These are phyloP conservation scores for Perca fluviatilis DNA, from an alignment of 2,113 vertebrate genomes.

Conservation along the genomic window DNA sequence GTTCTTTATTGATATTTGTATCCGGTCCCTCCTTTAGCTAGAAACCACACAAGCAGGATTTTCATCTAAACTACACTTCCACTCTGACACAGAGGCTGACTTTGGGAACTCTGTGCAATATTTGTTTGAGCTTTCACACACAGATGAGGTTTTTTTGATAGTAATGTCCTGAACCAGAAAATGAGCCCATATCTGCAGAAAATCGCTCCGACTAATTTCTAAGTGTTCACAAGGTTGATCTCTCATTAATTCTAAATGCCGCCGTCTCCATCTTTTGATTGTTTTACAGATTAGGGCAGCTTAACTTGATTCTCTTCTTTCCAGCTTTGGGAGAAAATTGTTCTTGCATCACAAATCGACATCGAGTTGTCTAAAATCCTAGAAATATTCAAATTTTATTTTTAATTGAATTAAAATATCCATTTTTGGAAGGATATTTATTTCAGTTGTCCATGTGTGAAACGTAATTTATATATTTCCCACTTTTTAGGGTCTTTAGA, in stretches of 20 bases:
- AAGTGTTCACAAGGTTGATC: conserved; percentile 48
- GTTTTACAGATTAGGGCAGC: conserved; percentile 48
- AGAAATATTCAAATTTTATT: not conserved
- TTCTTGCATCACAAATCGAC: conserved; percentile 3
- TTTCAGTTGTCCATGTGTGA: not conserved
- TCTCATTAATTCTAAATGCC: conserved; percentile 56
- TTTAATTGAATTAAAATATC: not conserved
- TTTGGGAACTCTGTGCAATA: conserved; percentile 55
- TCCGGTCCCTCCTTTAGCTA: conserved; percentile 20
- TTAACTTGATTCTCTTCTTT: conserved; percentile 47
- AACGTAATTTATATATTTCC: not conserved
- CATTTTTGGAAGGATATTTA: not conserved
- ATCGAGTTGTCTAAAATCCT: not conserved
- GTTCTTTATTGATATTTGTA: conserved; percentile 22
- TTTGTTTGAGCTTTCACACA: conserved; percentile 44
- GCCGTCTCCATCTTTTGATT: conserved; percentile 43
- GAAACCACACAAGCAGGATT: conserved; percentile 22
- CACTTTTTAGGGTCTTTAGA: not conserved
- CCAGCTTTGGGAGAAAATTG: conserved; percentile 17
- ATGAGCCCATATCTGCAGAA: conserved; percentile 50
- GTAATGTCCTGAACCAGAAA: conserved; percentile 54
- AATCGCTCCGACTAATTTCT: conserved; percentile 50
- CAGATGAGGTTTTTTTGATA: conserved; percentile 47
- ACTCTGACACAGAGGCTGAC: conserved; percentile 35
- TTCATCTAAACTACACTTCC: conserved; percentile 39